phyloP scores from a whole-genome alignment of 2,797 vertebrate species.

The Zenarchopterus dispar region DNA sequence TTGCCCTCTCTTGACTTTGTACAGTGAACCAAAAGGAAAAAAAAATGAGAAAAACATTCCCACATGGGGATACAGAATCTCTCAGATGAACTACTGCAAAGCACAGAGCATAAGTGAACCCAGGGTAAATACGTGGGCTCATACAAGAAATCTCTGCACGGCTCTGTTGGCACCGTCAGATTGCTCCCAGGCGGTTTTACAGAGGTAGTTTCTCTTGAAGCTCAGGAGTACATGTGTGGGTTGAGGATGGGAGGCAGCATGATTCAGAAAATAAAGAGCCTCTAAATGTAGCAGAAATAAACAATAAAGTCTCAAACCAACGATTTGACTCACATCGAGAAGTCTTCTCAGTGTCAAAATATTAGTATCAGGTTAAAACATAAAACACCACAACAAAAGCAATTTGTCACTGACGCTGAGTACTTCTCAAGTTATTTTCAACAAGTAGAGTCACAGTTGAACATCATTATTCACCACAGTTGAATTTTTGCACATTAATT shows the following conservation, averaged over 20 bases:
- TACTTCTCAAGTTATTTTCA: too few species aligned
- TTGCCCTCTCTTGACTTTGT: conserved; percentile 51
- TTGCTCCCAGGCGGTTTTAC: not conserved
- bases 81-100: conserved; percentile 41
- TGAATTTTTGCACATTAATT: too few species aligned
- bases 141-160: conserved; percentile 15
- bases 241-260: not conserved
- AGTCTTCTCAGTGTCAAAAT: not conserved
- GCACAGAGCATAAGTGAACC: conserved; percentile 25
- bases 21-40: conserved; percentile 41
- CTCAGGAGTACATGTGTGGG: not conserved
- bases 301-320: not conserved
- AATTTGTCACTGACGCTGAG: too few species aligned
- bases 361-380: not conserved
- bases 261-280: not conserved
- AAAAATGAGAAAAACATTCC: conserved; percentile 35
- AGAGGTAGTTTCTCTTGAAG: not conserved
- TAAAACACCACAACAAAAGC: not conserved
- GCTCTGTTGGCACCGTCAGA: conserved; percentile 7
- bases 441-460: too few species aligned
- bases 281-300: not conserved
- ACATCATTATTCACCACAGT: too few species aligned
- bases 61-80: conserved; percentile 27
- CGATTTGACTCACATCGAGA: too few species aligned
- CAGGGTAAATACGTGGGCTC: conserved; percentile 37